phyloP scores from a whole-genome alignment of 2,113 vertebrate species.

The Oriolus oriolus region DNA sequence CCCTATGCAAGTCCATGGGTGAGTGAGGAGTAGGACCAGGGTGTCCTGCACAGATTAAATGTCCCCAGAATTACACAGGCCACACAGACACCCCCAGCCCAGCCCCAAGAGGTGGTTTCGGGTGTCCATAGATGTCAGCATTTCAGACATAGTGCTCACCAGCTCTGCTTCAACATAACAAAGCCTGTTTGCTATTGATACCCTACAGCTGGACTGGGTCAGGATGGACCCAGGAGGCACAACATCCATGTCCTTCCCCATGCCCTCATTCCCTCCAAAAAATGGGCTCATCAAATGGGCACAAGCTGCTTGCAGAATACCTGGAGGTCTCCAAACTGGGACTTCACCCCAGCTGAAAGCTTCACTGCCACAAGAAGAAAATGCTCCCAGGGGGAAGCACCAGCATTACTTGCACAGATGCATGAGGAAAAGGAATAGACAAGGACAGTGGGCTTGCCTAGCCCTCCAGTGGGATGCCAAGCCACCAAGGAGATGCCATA shows the following conservation, averaged over 20 bases:
- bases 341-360: background rate
- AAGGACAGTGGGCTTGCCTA: background rate
- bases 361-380: background rate
- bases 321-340: background rate
- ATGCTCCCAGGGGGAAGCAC: background rate
- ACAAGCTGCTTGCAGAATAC: background rate
- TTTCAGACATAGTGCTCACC: background rate
- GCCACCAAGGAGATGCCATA: background rate
- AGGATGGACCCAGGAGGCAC: background rate
- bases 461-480: background rate
- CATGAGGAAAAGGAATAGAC: background rate
- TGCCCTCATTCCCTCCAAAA: background rate
- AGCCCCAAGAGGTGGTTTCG: background rate
- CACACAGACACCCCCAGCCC: background rate
- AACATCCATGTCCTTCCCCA: accelerated
- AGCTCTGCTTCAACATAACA: background rate
- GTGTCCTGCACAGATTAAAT: background rate
- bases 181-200: background rate
- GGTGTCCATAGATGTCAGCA: background rate
- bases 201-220: background rate
- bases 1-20: background rate
- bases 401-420: background rate
- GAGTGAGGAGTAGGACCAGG: background rate
- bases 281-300: background rate
- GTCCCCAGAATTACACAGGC: background rate